Conservation (phyloP, 2,888 invertebrate genomes). For the Tachina lurida region DNA sequence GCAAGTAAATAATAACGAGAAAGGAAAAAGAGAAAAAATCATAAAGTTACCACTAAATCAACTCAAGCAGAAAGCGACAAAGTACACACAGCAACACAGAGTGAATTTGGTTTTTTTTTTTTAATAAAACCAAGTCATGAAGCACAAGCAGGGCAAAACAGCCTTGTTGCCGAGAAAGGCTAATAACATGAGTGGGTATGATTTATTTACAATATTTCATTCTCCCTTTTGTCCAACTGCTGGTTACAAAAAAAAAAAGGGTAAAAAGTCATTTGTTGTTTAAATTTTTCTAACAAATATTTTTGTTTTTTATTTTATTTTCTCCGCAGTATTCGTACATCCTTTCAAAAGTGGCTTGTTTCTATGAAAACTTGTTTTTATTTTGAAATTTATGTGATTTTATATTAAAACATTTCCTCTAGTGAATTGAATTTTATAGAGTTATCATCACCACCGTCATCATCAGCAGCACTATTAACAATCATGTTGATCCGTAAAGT, state of each 20-base stretch:
- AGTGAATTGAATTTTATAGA: conserved; percentile 61
- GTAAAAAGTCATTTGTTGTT: conserved; percentile 56
- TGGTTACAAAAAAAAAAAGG: conserved; percentile 49
- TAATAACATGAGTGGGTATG: not conserved
- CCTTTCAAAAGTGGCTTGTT: conserved; percentile 29
- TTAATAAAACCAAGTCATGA: not conserved
- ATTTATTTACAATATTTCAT: conserved; percentile 19
- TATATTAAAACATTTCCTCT: conserved; percentile 43
- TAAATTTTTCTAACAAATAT: conserved; percentile 26
- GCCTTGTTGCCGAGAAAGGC: not conserved
- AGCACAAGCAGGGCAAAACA: conserved; percentile 23
- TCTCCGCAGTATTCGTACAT: conserved; percentile 46
- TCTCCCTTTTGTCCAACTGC: conserved; percentile 30
- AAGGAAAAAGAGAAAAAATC: conserved; percentile 14
- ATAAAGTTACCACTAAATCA: conserved; percentile 49
- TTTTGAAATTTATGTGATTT: conserved; percentile 39
- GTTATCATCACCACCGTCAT: conserved; percentile 58
- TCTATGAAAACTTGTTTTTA: conserved; percentile 17
- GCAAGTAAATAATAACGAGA: conserved; percentile 41
- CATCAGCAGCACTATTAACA: conserved; percentile 61
- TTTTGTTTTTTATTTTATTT: conserved; percentile 44
- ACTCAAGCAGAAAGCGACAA: conserved; percentile 51
- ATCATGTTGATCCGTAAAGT: conserved; percentile 58
- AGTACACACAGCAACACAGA: conserved; percentile 34
- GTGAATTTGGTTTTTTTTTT: not conserved